phyloP scores from a whole-genome alignment of 2,113 vertebrate genomes.

The Saguinus midas region DNA sequence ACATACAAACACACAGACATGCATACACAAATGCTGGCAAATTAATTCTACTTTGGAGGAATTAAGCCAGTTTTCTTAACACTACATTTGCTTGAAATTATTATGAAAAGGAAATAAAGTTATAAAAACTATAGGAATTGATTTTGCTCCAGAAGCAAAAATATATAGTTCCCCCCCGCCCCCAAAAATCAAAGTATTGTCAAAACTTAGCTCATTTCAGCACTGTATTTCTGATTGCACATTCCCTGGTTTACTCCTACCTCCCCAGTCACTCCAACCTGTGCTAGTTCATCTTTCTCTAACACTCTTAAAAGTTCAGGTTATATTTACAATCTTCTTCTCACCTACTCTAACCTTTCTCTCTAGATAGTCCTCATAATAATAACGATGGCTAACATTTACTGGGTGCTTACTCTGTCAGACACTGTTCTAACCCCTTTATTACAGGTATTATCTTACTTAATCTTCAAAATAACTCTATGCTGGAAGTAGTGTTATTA shows the following conservation, averaged over 20 bases:
- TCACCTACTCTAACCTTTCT: neutral
- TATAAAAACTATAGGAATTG: conserved; percentile 36
- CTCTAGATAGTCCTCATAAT: neutral
- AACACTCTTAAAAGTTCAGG: neutral
- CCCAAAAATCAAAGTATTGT: neutral
- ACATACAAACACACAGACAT: neutral
- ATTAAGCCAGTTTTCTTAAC: conserved; percentile 1
- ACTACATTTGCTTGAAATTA: neutral
- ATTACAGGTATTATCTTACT: neutral
- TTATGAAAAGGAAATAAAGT: conserved; percentile 20
- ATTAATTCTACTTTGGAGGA: conserved; percentile 35
- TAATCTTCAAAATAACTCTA: neutral
- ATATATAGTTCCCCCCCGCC: neutral
- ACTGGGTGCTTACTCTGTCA: neutral
- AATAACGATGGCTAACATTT: neutral
- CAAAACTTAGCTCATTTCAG: neutral
- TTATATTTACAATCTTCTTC: neutral
- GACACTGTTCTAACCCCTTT: neutral
- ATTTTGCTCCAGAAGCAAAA: conserved; percentile 34
- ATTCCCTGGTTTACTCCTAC: neutral
- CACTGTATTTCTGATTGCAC: neutral
- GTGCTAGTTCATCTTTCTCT: neutral
- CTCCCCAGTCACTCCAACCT: neutral
- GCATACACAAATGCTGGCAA: neutral
- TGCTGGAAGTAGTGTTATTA: neutral